These are phyloP conservation scores for Idris sp. DNA, from an alignment of 1,140 invertebrate species.

Conservation along the genomic window DNA sequence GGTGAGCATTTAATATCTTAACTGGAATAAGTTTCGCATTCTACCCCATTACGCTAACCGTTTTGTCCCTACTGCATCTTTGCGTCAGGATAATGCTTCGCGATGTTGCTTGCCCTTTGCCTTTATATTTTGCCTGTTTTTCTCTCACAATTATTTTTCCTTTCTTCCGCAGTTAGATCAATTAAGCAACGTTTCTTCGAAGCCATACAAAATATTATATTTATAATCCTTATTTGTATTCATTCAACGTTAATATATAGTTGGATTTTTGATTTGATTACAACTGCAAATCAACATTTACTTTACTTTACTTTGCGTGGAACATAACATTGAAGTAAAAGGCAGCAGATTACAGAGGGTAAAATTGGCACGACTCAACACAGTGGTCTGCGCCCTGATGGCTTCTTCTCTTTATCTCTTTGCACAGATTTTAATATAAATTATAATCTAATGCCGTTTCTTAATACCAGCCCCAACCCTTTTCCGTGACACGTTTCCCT, in stretches of 20 bases:
- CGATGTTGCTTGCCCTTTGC: conserved; percentile 52
- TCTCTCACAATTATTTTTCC: conserved; percentile 69
- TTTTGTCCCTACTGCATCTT: conserved; percentile 68
- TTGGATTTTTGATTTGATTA: too few species aligned
- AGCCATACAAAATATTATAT: background rate
- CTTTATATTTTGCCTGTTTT: conserved; percentile 56
- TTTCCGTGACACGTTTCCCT: conserved; percentile 48
- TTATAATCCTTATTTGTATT: too few species aligned
- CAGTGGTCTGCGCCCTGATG: conserved; percentile 55
- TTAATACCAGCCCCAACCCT: conserved; percentile 72
- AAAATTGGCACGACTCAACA: conserved; percentile 64
- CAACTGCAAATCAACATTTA: conserved; percentile 40
- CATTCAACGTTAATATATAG: too few species aligned
- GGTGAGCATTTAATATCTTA: conserved; percentile 68
- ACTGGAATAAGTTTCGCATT: conserved; percentile 72
- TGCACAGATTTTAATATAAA: conserved; percentile 78
- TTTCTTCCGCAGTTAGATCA: conserved; percentile 64
- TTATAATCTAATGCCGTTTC: conserved; percentile 78
- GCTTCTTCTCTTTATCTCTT: conserved; percentile 74
- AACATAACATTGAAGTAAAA: conserved; percentile 35
- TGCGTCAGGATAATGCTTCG: conserved; percentile 67
- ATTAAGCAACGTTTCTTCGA: conserved; percentile 50
- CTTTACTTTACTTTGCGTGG: conserved; percentile 25
- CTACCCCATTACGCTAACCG: conserved; percentile 73
- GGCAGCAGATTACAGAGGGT: conserved; percentile 69